Conservation (phyloP, 2,113 vertebrate species). For the Litocranius walleri region DNA sequence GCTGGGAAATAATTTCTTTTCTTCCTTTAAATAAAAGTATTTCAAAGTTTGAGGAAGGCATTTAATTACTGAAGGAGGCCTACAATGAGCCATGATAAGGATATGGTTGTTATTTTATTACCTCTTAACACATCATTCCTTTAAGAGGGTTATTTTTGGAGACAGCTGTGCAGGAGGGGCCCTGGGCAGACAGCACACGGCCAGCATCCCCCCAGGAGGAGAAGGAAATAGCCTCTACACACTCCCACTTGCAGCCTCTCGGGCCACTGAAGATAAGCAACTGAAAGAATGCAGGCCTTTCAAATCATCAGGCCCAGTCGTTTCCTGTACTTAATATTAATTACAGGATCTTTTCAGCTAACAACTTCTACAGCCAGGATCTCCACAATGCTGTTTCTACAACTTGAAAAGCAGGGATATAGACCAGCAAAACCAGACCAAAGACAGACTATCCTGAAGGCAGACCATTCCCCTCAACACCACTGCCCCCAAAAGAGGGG, state of each 20-base stretch:
- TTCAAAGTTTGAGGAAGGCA: not conserved
- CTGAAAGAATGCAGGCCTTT: slow-evolving; percentile 51
- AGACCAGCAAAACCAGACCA: not conserved
- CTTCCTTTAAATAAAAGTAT: slow-evolving; percentile 23
- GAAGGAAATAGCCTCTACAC: slow-evolving; percentile 19
- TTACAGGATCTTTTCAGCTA: slow-evolving; percentile 63
- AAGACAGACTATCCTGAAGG: not conserved
- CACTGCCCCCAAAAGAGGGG: not conserved
- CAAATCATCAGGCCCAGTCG: slow-evolving; percentile 50
- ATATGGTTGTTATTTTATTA: not conserved
- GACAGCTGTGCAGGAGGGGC: not conserved
- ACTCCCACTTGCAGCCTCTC: slow-evolving; percentile 30
- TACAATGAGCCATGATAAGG: not conserved
- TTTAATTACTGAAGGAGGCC: not conserved
- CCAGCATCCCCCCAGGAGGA: not conserved
- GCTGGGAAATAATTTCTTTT: not conserved
- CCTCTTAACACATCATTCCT: not conserved
- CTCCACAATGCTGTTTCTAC: not conserved
- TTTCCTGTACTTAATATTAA: slow-evolving; percentile 72
- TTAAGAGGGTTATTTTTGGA: not conserved
- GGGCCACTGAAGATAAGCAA: slow-evolving; percentile 69
- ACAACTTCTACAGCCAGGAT: slow-evolving; percentile 24
- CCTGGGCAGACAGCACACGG: not conserved
- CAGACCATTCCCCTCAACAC: not conserved
- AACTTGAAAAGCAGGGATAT: slow-evolving; percentile 27